Conservation (phyloP, 2,888 invertebrate species). For the Coelogynopora nodosa region DNA sequence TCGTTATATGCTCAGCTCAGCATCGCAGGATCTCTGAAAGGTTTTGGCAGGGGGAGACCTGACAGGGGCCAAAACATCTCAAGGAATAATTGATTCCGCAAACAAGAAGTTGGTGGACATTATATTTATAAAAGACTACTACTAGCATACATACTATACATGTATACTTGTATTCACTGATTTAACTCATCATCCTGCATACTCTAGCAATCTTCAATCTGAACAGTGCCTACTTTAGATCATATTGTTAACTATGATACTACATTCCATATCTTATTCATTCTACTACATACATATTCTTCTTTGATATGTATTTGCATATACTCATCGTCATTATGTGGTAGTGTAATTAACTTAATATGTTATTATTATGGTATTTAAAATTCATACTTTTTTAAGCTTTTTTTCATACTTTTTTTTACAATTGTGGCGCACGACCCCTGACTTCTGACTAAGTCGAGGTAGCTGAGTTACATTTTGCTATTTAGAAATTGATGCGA, state of each 20-base stretch:
- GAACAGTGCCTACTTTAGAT: background rate
- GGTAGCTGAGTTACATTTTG: no score
- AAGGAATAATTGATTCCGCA: slow-evolving; percentile 7
- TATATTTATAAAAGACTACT: background rate
- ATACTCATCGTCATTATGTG: no score
- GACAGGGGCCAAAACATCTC: slow-evolving; percentile 18
- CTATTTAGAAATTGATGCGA: no score
- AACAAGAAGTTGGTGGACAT: slow-evolving; percentile 7
- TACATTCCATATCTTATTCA: background rate
- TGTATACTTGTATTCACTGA: background rate
- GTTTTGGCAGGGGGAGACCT: slow-evolving; percentile 2
- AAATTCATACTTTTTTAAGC: background rate
- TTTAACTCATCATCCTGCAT: background rate
- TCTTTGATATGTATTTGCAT: no score
- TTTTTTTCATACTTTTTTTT: background rate
- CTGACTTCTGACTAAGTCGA: no score
- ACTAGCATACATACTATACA: background rate
- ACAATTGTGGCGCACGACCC: background rate
- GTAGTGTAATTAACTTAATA: no score
- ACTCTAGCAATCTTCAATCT: background rate
- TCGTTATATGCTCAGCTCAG: background rate
- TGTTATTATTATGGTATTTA: background rate
- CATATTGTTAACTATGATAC: background rate
- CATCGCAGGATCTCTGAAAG: background rate
- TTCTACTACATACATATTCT: no score